A percentile compares a stretch with the other conserved stretches of the same genome.
Evolutionary conservation across 92 coral and sea anemone species (phyloP).

Genomic region (Pocillopora grandis): DNA sequence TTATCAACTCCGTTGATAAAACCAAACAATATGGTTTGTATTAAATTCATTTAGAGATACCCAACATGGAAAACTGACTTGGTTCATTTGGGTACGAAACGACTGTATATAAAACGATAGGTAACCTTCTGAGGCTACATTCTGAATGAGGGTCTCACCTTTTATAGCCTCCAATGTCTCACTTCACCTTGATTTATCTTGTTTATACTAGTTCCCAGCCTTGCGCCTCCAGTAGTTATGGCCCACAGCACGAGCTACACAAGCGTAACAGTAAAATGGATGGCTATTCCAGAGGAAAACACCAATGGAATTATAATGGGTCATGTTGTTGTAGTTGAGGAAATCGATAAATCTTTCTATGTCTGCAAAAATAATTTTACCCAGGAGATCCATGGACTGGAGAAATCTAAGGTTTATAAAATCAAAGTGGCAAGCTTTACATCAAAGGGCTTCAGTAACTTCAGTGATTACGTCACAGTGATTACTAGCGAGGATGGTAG

Average conservation of each 20-base stretch:
- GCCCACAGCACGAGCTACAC: slow-evolving; percentile 27
- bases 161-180: too few relatives aligned
- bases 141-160: too few relatives aligned
- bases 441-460: slow-evolving; percentile 26
- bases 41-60: too few relatives aligned
- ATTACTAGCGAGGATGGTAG: slow-evolving; percentile 20
- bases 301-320: slow-evolving; percentile 4
- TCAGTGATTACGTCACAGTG: slow-evolving; percentile 4
- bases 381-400: not conserved
- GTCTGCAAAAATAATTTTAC: not conserved
- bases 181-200: not conserved
- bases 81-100: too few relatives aligned
- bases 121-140: too few relatives aligned
- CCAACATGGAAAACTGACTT: too few relatives aligned
- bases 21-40: too few relatives aligned
- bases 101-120: too few relatives aligned
- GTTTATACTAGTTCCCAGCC: slow-evolving; percentile 25
- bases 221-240: slow-evolving; percentile 9
- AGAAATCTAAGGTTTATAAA: slow-evolving; percentile 18
- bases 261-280: slow-evolving; percentile 21
- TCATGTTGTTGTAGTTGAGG: not conserved
- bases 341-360: not conserved
- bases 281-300: slow-evolving; percentile 14
- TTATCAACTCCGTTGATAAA: too few relatives aligned
- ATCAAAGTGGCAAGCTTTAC: slow-evolving; percentile 26